A percentile compares a stretch with the other conserved stretches of the same genome.
Evolutionary conservation across 2,888 invertebrate species (phyloP).

Genomic region (Tribolium freemani): DNA sequence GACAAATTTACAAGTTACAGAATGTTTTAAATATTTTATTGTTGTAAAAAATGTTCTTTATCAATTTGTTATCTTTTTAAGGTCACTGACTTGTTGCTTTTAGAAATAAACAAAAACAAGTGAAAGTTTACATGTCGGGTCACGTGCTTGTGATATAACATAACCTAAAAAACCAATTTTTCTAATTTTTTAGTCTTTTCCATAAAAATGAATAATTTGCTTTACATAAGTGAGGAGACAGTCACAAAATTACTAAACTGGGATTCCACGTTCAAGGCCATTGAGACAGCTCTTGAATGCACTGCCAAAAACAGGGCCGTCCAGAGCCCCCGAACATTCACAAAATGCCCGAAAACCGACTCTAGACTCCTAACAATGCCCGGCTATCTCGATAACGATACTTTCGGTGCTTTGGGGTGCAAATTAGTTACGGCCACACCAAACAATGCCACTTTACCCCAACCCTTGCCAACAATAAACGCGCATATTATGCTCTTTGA

Average conservation of each 20-base stretch:
- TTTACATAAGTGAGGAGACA: constrained; percentile 61
- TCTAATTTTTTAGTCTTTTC: no score
- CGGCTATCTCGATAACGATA: constrained; percentile 64
- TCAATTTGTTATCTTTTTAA: no score
- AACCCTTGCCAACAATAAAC: constrained; percentile 65
- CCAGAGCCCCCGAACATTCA: constrained; percentile 64
- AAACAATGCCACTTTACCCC: constrained; percentile 60
- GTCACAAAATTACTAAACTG: constrained; percentile 65
- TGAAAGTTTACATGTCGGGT: no score
- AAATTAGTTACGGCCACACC: constrained; percentile 69
- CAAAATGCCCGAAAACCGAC: constrained; percentile 48
- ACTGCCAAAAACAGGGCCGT: constrained; percentile 56
- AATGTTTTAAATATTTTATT: no score
- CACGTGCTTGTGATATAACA: no score
- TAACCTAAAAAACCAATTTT: no score
- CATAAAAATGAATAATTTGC: not conserved
- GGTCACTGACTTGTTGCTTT: no score
- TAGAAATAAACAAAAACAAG: no score
- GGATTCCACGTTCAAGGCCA: constrained; percentile 65
- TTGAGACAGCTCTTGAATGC: constrained; percentile 66
- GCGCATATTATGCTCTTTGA: constrained; percentile 69
- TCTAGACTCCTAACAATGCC: constrained; percentile 68
- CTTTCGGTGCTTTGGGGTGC: constrained; percentile 65
- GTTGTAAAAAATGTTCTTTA: no score
- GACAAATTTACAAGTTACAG: no score